Evolutionary conservation across 1,140 invertebrate genomes (phyloP).

Genomic region (Monochamus saltuarius): DNA sequence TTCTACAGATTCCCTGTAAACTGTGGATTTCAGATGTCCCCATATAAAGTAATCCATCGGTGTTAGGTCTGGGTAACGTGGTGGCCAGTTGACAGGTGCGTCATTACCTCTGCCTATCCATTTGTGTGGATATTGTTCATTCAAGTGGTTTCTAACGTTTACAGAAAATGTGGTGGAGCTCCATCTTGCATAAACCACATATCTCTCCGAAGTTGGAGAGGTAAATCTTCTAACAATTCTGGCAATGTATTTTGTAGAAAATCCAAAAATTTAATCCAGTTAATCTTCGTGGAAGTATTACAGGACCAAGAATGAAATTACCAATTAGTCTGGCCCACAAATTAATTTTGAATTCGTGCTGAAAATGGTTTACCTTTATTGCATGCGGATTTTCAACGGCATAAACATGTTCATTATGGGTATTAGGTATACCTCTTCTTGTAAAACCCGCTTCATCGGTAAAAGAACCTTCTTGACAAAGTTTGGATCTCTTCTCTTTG

Average conservation of each 20-base stretch:
- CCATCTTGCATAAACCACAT: constrained; percentile 25
- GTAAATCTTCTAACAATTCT: constrained; percentile 24
- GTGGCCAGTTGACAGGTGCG: too few species aligned
- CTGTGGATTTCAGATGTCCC: too few species aligned
- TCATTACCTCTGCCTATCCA: too few species aligned
- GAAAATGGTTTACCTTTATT: constrained; percentile 1
- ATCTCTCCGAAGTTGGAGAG: constrained; percentile 10
- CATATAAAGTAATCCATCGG: too few species aligned
- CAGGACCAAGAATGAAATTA: constrained; percentile 25
- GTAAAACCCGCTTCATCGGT: constrained; percentile 48
- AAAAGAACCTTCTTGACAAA: constrained; percentile 11
- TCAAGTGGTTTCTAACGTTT: too few species aligned
- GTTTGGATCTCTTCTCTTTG: not conserved
- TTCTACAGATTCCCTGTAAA: too few species aligned
- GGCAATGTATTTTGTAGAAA: constrained; percentile 15
- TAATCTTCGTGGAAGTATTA: constrained; percentile 21
- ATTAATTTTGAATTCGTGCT: constrained; percentile 28
- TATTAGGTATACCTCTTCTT: constrained; percentile 45
- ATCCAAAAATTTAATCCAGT: constrained; percentile 22
- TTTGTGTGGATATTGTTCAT: too few species aligned
- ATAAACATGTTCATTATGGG: constrained; percentile 25
- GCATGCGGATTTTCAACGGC: constrained; percentile 25
- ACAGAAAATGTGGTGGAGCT: constrained; percentile 14
- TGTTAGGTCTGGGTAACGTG: too few species aligned
- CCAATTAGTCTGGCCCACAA: constrained; percentile 29